A percentile compares a stretch with the other conserved stretches of the same genome.
These are phyloP conservation scores for Cheilosia vulpina DNA, from an alignment of 2,888 invertebrate species.

Conservation along the genomic window DNA sequence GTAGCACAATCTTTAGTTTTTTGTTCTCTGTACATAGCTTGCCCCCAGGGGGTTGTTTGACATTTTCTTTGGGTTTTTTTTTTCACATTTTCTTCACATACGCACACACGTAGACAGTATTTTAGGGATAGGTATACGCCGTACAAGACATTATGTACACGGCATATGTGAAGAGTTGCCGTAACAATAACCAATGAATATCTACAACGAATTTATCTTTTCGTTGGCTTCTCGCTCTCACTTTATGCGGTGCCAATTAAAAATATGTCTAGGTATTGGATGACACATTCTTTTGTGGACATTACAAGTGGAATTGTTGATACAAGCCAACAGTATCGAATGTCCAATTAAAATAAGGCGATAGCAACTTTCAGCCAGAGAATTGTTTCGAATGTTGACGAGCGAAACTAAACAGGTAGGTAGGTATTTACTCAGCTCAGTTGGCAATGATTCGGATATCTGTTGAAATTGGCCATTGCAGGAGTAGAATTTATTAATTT, in stretches of 20 bases:
- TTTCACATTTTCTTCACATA: constrained; percentile 4
- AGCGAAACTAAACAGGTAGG: too few relatives aligned
- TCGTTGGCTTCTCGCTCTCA: constrained; percentile 51
- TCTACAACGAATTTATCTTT: constrained; percentile 59
- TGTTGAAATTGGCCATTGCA: too few relatives aligned
- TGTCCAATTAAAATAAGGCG: constrained; percentile 56
- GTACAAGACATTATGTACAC: not conserved
- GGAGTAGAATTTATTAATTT: too few relatives aligned
- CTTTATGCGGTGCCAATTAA: constrained; percentile 52
- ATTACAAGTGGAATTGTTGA: constrained; percentile 9
- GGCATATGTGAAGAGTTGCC: constrained; percentile 8
- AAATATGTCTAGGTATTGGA: constrained; percentile 24
- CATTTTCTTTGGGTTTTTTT: constrained; percentile 20
- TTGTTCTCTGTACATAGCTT: not conserved
- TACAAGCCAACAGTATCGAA: constrained; percentile 37
- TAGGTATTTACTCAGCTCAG: too few relatives aligned
- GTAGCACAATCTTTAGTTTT: not conserved
- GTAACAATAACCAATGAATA: constrained; percentile 66
- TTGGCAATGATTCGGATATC: too few relatives aligned
- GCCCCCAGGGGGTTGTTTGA: constrained; percentile 52
- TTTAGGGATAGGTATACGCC: not conserved
- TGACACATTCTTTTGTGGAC: constrained; percentile 31
- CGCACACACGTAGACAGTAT: constrained; percentile 12
- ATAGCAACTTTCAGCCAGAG: not conserved
- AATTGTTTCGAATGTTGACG: too few relatives aligned